A percentile compares a stretch with the other conserved stretches of the same genome.
phyloP scores from a whole-genome alignment of 2,888 invertebrate genomes.

The Chirona hameri region DNA sequence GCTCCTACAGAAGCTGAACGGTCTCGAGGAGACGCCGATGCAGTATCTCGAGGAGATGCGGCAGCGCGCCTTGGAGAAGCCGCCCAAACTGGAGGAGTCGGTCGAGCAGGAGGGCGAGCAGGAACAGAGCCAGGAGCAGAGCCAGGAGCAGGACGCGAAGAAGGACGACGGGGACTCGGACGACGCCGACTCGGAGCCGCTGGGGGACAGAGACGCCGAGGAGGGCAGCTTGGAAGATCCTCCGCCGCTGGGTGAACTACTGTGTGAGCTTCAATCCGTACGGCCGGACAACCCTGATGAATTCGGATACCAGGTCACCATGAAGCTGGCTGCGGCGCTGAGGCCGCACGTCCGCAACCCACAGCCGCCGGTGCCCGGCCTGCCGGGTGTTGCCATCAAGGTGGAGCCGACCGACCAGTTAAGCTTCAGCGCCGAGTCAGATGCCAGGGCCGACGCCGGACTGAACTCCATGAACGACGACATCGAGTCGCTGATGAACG shows the following conservation, averaged over 20 bases:
- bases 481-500: constrained; percentile 1
- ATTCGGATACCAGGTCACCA: neutral
- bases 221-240: neutral
- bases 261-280: neutral
- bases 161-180: neutral
- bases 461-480: neutral
- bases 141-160: neutral
- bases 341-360: too few relatives aligned
- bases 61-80: too few relatives aligned
- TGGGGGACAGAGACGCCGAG: neutral
- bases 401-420: neutral
- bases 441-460: neutral
- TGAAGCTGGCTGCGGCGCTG: neutral
- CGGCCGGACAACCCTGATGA: neutral
- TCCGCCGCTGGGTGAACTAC: neutral
- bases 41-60: neutral
- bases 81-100: neutral
- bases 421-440: neutral
- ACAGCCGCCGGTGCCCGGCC: neutral
- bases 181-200: neutral
- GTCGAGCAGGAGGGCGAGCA: neutral
- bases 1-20: neutral
- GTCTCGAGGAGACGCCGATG: neutral
- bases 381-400: constrained; percentile 41
- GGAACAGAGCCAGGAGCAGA: too few relatives aligned